Evolutionary conservation across 2,113 vertebrate genomes (phyloP).

Genomic region (Xiphophorus hellerii): DNA sequence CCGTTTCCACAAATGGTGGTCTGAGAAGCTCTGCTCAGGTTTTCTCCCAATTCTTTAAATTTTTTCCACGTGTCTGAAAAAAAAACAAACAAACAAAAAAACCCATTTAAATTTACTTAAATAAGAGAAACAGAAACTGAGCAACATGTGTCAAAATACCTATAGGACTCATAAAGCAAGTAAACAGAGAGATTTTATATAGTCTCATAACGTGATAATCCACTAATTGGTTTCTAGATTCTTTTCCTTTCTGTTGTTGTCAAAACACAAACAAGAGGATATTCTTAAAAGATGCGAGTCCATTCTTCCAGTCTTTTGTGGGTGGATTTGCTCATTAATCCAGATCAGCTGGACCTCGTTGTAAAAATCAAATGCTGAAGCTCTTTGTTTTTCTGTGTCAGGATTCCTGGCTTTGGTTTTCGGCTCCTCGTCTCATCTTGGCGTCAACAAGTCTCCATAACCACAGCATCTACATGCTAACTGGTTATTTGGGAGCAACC

Average conservation of each 20-base stretch:
- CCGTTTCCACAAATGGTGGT: conserved; percentile 74
- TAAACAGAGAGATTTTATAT: no score
- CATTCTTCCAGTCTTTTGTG: not conserved
- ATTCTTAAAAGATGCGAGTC: not conserved
- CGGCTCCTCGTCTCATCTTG: no score
- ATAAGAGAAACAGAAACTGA: not conserved
- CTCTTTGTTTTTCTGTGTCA: not conserved
- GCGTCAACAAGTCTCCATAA: no score
- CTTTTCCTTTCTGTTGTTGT: not conserved
- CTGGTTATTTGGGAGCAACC: not conserved
- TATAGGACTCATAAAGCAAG: not conserved
- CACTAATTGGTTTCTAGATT: not conserved
- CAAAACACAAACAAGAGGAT: not conserved
- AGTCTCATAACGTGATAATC: no score
- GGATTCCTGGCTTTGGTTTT: no score
- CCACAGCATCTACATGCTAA: not conserved
- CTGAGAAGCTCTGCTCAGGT: conserved; percentile 67
- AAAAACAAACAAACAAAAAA: conserved; percentile 12
- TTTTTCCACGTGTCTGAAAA: conserved; percentile 78
- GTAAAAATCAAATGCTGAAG: not conserved
- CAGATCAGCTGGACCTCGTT: not conserved
- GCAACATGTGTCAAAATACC: not conserved
- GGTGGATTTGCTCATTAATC: not conserved
- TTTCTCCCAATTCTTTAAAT: conserved; percentile 75
- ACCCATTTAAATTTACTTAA: not conserved